Percentiles rank a stretch among this genome's conserved stretches.
These are phyloP conservation scores for Pristis pectinata DNA, from an alignment of 2,797 vertebrate species.

Conservation along the genomic window DNA sequence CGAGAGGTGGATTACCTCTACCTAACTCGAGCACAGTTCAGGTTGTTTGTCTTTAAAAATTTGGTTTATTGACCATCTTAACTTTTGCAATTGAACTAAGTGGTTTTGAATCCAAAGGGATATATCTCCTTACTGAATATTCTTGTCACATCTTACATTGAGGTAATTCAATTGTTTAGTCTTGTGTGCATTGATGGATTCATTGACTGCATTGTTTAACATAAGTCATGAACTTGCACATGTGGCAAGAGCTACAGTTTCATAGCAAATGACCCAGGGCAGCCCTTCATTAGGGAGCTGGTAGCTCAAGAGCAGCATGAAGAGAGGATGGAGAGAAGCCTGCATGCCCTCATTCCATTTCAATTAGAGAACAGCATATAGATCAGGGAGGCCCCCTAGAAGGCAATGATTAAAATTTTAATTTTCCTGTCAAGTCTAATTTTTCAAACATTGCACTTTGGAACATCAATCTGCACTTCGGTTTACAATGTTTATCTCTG, in stretches of 20 bases:
- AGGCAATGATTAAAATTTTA: neutral
- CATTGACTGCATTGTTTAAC: neutral
- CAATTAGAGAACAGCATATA: neutral
- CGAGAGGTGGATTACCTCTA: neutral
- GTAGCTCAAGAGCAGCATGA: neutral
- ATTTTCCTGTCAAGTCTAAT: constrained; percentile 8
- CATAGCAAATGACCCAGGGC: neutral
- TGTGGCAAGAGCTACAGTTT: neutral
- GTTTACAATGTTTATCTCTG: constrained; percentile 4
- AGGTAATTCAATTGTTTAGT: neutral
- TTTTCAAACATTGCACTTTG: neutral
- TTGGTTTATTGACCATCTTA: neutral
- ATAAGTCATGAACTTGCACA: neutral
- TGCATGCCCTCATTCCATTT: neutral
- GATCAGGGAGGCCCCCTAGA: neutral
- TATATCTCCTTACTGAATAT: neutral
- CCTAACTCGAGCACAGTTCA: neutral
- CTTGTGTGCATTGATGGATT: constrained; percentile 5
- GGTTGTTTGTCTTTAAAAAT: neutral
- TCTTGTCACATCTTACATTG: neutral
- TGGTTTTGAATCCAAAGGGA: neutral
- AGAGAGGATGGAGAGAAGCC: neutral
- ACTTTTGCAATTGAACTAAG: neutral
- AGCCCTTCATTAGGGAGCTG: neutral
- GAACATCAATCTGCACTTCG: neutral